These are phyloP conservation scores for Hermaeophaga mercurialis DNA, from an alignment of 2,888 invertebrate species.

Conservation along the genomic window DNA sequence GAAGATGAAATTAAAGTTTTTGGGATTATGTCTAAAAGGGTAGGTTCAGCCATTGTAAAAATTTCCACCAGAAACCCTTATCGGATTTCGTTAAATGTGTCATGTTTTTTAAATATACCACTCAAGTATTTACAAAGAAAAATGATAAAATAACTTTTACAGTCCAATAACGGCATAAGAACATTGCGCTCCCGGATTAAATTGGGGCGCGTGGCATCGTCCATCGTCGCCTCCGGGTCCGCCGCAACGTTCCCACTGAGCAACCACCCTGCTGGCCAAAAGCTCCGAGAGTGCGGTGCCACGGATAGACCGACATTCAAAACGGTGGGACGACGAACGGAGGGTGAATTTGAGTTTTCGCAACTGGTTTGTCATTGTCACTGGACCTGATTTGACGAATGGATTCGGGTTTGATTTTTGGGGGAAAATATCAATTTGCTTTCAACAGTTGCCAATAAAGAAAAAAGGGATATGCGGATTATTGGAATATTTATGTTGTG, in stretches of 20 bases:
- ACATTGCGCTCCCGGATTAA: slow-evolving; percentile 8
- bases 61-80: too few relatives aligned
- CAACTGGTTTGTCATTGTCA: slow-evolving; percentile 15
- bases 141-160: too few relatives aligned
- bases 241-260: slow-evolving; percentile 59
- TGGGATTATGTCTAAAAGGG: too few relatives aligned
- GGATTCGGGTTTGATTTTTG: slow-evolving; percentile 20
- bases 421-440: neutral
- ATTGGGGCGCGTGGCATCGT: slow-evolving; percentile 48
- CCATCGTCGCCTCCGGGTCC: slow-evolving; percentile 49
- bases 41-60: too few relatives aligned
- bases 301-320: slow-evolving; percentile 25
- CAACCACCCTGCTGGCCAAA: slow-evolving; percentile 58
- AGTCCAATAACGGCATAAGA: too few relatives aligned
- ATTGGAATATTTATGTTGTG: too few relatives aligned
- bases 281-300: slow-evolving; percentile 41
- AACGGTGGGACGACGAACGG: slow-evolving; percentile 5
- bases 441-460: neutral
- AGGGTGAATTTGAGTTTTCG: slow-evolving; percentile 12
- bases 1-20: too few relatives aligned
- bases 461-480: neutral
- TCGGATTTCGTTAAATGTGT: too few relatives aligned
- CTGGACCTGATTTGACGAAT: slow-evolving; percentile 19
- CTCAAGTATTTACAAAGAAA: too few relatives aligned
- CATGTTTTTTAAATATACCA: too few relatives aligned